A percentile compares a stretch with the other conserved stretches of the same genome.
Evolutionary conservation across 2,113 vertebrate species (phyloP).

Genomic region (Turdus rufiventris): DNA sequence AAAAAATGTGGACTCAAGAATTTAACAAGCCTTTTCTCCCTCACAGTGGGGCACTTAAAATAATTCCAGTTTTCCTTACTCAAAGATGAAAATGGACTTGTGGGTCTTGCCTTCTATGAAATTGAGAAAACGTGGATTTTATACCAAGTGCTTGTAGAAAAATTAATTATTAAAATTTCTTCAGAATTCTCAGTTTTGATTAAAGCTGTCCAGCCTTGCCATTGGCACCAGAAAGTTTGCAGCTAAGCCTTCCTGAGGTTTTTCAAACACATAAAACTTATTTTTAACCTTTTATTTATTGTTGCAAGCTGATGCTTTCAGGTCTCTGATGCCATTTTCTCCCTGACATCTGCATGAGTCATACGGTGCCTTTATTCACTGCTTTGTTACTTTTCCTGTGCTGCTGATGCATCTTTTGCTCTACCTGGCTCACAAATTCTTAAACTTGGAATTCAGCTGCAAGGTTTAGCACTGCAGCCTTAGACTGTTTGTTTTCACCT

Average conservation of each 20-base stretch:
- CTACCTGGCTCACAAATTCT: not conserved
- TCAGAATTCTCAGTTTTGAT: not conserved
- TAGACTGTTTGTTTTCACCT: not conserved
- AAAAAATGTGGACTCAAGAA: not conserved
- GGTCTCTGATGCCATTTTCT: not conserved
- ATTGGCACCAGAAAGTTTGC: not conserved
- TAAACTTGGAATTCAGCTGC: not conserved
- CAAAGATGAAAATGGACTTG: not conserved
- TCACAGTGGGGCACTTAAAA: not conserved
- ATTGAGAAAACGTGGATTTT: not conserved
- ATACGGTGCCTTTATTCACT: not conserved
- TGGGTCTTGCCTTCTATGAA: not conserved
- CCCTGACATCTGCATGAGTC: not conserved
- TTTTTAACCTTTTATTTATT: constrained; percentile 29
- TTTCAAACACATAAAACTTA: not conserved
- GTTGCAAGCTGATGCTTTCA: not conserved
- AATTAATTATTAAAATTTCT: not conserved
- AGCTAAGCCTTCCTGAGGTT: not conserved
- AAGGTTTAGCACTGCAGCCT: not conserved
- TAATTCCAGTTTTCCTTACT: not conserved
- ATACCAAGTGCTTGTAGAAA: not conserved
- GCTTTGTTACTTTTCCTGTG: not conserved
- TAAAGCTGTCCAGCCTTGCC: not conserved
- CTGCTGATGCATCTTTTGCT: not conserved
- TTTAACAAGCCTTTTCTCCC: not conserved